Evolutionary conservation across 2,113 vertebrate genomes (phyloP).

Genomic region (Erythrocercus mccallii): DNA sequence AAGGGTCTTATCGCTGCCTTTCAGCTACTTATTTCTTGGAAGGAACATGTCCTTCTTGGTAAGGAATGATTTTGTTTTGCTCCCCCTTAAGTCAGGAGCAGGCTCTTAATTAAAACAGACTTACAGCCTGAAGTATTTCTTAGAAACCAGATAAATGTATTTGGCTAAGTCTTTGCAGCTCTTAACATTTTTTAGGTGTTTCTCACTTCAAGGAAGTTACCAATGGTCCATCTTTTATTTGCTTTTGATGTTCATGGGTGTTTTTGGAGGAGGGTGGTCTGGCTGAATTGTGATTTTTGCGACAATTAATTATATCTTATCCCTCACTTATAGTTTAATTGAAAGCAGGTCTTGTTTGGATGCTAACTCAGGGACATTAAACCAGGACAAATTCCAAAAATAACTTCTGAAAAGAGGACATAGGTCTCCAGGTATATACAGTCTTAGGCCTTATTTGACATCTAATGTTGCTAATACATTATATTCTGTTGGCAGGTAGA

Average conservation of each 20-base stretch:
- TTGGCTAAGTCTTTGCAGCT: neutral
- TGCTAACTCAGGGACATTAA: neutral
- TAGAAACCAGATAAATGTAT: neutral
- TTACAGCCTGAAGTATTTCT: neutral
- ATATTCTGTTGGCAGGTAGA: neutral
- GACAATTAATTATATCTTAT: neutral
- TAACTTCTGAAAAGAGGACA: neutral
- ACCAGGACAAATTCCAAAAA: neutral
- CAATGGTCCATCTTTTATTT: neutral
- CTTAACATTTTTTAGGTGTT: neutral
- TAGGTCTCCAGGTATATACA: neutral
- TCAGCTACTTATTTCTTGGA: slow-evolving; percentile 34
- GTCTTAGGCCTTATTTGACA: neutral
- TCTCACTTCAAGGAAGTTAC: neutral
- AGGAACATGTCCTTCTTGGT: neutral
- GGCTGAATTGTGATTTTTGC: neutral
- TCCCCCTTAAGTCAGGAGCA: neutral
- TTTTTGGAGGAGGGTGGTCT: neutral
- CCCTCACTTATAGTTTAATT: neutral
- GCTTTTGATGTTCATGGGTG: neutral
- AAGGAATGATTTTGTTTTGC: slow-evolving; percentile 8
- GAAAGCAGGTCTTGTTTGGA: neutral
- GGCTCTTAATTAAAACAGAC: slow-evolving; percentile 14
- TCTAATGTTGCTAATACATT: neutral
- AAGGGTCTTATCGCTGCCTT: neutral